Evolutionary conservation across 2,113 vertebrate species (phyloP), one percentile per base, ranked within the genome.

Genomic region (Corythoichthys haematopterus): DNA sequence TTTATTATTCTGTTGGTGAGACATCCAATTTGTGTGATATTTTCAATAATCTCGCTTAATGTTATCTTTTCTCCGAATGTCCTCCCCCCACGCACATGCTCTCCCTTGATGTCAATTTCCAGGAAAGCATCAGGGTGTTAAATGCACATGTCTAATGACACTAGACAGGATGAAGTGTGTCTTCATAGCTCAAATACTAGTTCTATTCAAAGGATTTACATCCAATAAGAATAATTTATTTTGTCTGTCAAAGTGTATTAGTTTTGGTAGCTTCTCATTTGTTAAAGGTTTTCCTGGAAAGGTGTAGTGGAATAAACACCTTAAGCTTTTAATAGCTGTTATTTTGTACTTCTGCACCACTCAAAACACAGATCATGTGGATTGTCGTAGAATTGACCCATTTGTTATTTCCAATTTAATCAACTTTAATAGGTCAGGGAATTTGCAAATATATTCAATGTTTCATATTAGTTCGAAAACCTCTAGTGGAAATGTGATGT

Each of bases 191-290:
- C 60, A 68, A 72, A 78, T 72, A 35, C 61, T 6, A 66, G 74
- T 76, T 86, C 71, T 67, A 71, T 78, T 85, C 76, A 62, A 68
- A 58, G 80, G 80, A 83, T 85, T 84, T 79, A 70, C 79, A 79
- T 80, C 64, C 78, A 82, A 75, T 85, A 77, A 70, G 71, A 74
- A 81, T 88, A 72, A 80, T 87, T 83, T 67, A 78, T 61, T 66
- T 68, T 46, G 53, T 72, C 65, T 77, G 79, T 78, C 83, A 82
- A 64, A 66, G 64, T 68, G 70, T 59, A 78, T 82, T 80, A 70
- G 64, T 15, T 40, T 1, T 16, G 52, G 56, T 72, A 72, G 73
- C 74, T 71, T 55, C 68, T 71, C 69, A 72, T 43, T 55, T 33
- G 20, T 55, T 14, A 47, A 66, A 56, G 59, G 64, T 71, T 69